Evolutionary conservation across 2,113 vertebrate genomes (phyloP).

Genomic region (Nerophis lumbriciformis): DNA sequence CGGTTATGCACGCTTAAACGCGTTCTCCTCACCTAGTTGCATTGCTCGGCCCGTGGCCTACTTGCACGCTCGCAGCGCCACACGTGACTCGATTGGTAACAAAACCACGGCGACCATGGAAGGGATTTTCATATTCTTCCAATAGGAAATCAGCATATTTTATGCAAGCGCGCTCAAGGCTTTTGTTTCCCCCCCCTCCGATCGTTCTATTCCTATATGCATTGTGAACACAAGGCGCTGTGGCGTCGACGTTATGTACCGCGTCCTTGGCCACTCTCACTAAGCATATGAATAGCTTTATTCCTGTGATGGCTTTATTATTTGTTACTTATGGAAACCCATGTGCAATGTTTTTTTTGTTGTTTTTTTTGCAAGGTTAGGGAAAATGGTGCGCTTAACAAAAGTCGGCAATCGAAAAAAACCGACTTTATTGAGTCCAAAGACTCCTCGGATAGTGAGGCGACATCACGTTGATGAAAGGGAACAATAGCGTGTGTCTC

Average conservation of each 20-base stretch:
- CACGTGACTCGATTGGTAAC: slow-evolving; percentile 66
- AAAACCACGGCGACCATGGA: slow-evolving; percentile 63
- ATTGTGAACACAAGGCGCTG: slow-evolving; percentile 28
- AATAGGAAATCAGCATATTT: slow-evolving; percentile 67
- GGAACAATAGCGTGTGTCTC: slow-evolving; percentile 60
- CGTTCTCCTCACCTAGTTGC: slow-evolving; percentile 14
- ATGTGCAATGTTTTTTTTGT: slow-evolving; percentile 17
- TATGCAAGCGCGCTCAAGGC: slow-evolving; percentile 27
- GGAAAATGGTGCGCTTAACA: neutral
- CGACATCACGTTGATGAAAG: slow-evolving; percentile 55
- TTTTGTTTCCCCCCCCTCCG: slow-evolving; percentile 16
- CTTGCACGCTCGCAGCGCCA: slow-evolving; percentile 24
- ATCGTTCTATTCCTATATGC: slow-evolving; percentile 25
- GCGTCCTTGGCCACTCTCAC: slow-evolving; percentile 20
- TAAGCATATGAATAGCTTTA: slow-evolving; percentile 35
- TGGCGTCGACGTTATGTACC: slow-evolving; percentile 35
- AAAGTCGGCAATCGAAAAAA: slow-evolving; percentile 16
- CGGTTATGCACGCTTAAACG: slow-evolving; percentile 23
- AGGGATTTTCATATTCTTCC: slow-evolving; percentile 67
- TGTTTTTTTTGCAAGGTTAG: neutral
- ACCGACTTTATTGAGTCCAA: neutral
- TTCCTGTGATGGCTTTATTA: slow-evolving; percentile 18
- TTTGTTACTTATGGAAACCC: slow-evolving; percentile 7
- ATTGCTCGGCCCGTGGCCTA: slow-evolving; percentile 16
- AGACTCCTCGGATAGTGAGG: slow-evolving; percentile 23